Conservation (phyloP, 64 coral and sea anemone species). For the Platygyra sinensis region DNA sequence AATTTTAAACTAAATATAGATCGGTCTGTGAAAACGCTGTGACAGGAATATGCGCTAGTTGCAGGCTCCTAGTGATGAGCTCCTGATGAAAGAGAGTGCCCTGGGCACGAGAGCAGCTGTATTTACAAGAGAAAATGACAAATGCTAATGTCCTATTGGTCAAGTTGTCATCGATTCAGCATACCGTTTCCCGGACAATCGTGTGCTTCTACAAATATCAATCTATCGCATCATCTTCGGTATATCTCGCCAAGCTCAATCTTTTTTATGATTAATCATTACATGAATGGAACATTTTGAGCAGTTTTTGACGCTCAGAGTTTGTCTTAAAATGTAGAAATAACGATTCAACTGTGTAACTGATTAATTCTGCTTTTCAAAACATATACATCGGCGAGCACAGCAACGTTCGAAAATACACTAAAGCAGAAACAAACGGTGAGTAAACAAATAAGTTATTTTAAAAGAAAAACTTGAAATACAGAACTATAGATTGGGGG, state of each 20-base stretch:
- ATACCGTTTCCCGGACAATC: constrained; percentile 14
- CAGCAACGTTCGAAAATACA: neutral
- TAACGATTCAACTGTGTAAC: no score
- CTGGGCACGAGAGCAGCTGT: constrained; percentile 18
- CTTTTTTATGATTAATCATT: no score
- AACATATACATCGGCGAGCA: neutral
- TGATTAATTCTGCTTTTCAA: neutral
- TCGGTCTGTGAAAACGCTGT: no score
- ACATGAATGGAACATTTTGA: neutral
- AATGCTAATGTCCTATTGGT: constrained; percentile 4
- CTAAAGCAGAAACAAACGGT: neutral
- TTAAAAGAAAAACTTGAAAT: neutral
- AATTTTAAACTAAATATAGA: no score
- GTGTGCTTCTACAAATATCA: neutral
- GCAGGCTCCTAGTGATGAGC: no score
- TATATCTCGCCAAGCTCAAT: neutral
- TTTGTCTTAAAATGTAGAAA: neutral
- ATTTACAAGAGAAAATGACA: neutral
- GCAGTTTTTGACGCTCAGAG: neutral
- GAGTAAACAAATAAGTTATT: neutral
- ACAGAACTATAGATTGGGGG: no score
- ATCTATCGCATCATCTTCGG: neutral
- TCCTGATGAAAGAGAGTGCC: neutral
- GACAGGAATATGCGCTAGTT: no score
- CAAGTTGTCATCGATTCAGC: neutral